Percentiles rank a stretch among this genome's conserved stretches.
phyloP scores from a whole-genome alignment of 2,113 vertebrate species.

The Stegastes partitus region DNA sequence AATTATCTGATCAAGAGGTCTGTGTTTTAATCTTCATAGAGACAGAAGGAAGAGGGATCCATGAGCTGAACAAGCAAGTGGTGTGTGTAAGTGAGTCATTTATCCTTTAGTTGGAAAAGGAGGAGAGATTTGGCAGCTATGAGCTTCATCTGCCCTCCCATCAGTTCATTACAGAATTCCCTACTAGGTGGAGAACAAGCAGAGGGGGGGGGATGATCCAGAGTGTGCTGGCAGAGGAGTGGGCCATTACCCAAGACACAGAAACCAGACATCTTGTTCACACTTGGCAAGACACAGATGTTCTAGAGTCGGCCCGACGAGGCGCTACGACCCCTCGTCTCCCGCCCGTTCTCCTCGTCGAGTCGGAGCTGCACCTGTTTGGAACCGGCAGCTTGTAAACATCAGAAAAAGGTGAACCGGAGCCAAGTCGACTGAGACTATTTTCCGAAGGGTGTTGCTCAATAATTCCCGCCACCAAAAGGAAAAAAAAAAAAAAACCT shows the following conservation, averaged over 20 bases:
- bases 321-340: constrained; percentile 27
- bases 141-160: constrained; percentile 77
- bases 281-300: constrained; percentile 69
- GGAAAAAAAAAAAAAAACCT: background rate
- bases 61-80: constrained; percentile 60
- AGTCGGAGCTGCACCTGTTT: constrained; percentile 51
- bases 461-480: constrained; percentile 6
- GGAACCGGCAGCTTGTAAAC: constrained; percentile 39
- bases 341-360: constrained; percentile 9
- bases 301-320: constrained; percentile 51
- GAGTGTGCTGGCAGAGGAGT: constrained; percentile 54
- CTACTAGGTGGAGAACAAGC: constrained; percentile 71
- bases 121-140: constrained; percentile 74
- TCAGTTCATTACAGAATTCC: constrained; percentile 75
- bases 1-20: constrained; percentile 77
- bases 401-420: background rate
- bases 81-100: constrained; percentile 76
- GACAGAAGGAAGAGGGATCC: constrained; percentile 67
- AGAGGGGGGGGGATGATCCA: constrained; percentile 58
- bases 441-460: constrained; percentile 11
- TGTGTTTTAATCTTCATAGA: constrained; percentile 74
- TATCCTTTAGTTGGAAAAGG: constrained; percentile 72
- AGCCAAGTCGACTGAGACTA: constrained; percentile 6
- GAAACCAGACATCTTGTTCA: constrained; percentile 73
- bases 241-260: constrained; percentile 65